phyloP scores from a whole-genome alignment of 2,888 invertebrate species.

The Papilio gigon region DNA sequence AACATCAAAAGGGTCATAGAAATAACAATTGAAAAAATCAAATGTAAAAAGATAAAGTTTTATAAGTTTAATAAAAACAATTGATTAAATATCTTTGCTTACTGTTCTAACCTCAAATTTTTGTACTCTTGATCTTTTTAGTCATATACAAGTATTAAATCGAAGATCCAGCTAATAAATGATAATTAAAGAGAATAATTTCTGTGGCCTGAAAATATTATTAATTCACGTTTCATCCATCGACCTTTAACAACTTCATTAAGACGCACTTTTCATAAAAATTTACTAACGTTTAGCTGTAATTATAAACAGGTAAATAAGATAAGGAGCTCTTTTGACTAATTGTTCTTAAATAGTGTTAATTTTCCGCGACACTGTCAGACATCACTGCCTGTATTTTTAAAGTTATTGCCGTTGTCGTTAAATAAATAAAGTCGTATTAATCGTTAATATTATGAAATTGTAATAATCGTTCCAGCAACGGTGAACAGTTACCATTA shows the following conservation, averaged over 20 bases:
- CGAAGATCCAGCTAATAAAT: neutral
- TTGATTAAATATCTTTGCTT: neutral
- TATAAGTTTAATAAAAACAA: neutral
- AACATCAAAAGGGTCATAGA: constrained; percentile 13
- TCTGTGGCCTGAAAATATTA: constrained; percentile 30
- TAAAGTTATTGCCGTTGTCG: constrained; percentile 68
- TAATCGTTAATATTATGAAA: constrained; percentile 72
- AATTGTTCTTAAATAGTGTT: constrained; percentile 48
- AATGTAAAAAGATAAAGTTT: neutral
- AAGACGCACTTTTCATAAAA: constrained; percentile 42
- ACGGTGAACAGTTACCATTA: constrained; percentile 82
- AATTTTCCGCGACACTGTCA: constrained; percentile 64
- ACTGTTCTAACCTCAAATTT: constrained; percentile 2
- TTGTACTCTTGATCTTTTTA: constrained; percentile 1
- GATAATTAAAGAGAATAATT: too few relatives aligned
- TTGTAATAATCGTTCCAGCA: constrained; percentile 79
- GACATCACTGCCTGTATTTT: constrained; percentile 69
- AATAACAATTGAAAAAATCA: constrained; percentile 1
- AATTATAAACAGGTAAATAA: constrained; percentile 45
- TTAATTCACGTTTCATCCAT: constrained; percentile 37
- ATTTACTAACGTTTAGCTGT: constrained; percentile 46
- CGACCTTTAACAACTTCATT: constrained; percentile 43
- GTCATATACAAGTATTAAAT: neutral
- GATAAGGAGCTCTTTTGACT: constrained; percentile 31
- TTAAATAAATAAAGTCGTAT: constrained; percentile 68